Evolutionary conservation across 2,113 vertebrate species (phyloP), one percentile per base, ranked within the genome.

Genomic region (Pelodiscus sinensis): DNA sequence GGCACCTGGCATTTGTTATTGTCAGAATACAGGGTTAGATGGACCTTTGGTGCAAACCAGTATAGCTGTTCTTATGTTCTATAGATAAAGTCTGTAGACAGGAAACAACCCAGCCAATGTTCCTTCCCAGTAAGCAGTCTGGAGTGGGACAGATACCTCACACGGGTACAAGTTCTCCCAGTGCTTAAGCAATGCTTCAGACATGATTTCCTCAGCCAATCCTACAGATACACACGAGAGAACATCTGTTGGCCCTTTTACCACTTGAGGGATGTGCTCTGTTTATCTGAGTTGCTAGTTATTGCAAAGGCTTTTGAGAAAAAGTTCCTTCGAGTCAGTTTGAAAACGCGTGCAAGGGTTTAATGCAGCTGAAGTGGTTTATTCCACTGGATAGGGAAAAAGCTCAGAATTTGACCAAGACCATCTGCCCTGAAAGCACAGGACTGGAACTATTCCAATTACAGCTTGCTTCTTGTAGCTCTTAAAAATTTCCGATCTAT

Each of bases 221-320:
- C 77, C 55, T 75, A 55, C n/a, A 29, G 73, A 25, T 27, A 82
- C 71, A 73, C 90, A 65, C 11, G 84, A 78, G 90, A 91, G 84
- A 91, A 87, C 84, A 83, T 87, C 80, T 87, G 90, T 83, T 35
- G 65, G 68, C 73, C 80, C 52, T 87, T 87, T 87, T 68, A 29
- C 82, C 85, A 87, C 35, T 54, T 27, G 62, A 85, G 35, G 56
- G 82, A 68, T 57, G 13, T 57, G 51, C 51, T 65, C 22, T 57
- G 75, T 87, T 81, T 65, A 56, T 81, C 84, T 65, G 77, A 79
- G 27, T 56, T 52, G n/a, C 60, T 79, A 68, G 73, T 68, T 71
- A n/a, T 11, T 24, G 50, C n/a, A 65, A 35, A 52, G 38, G 22
- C 38, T 77, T 77, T 77, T 24, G 38, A 25, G 73, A 25, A 77